phyloP scores from a whole-genome alignment of 2,113 vertebrate genomes.

The Tapirus terrestris region DNA sequence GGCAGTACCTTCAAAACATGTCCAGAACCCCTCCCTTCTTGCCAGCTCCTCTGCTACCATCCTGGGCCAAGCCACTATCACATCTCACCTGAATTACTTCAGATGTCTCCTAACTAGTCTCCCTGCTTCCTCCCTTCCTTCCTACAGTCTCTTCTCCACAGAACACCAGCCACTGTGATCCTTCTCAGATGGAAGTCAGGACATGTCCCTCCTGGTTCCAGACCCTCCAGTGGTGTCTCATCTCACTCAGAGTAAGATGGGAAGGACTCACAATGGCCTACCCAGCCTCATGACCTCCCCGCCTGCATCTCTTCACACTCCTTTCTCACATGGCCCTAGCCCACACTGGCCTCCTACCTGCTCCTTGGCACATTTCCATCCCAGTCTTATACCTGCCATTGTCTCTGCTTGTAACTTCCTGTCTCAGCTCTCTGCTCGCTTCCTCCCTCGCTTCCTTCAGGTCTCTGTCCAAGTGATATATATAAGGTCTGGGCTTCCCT shows the following conservation, averaged over 20 bases:
- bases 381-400: background rate
- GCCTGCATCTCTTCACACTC: background rate
- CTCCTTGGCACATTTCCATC: background rate
- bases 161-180: background rate
- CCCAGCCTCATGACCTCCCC: background rate
- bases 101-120: background rate
- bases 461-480: background rate
- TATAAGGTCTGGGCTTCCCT: background rate
- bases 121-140: background rate
- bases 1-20: background rate
- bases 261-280: background rate
- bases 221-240: background rate
- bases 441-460: background rate
- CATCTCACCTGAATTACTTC: background rate
- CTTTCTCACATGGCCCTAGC: background rate
- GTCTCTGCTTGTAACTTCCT: background rate
- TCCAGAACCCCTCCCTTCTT: background rate
- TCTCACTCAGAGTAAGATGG: background rate
- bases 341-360: background rate
- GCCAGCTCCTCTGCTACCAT: background rate
- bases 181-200: background rate
- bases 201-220: background rate
- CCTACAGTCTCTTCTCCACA: background rate
- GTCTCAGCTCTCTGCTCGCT: background rate
- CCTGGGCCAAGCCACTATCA: background rate